Percentiles rank a stretch among this genome's conserved stretches.
Evolutionary conservation across 1,140 invertebrate genomes (phyloP).

Genomic region (Macrocentrus cingulum): DNA sequence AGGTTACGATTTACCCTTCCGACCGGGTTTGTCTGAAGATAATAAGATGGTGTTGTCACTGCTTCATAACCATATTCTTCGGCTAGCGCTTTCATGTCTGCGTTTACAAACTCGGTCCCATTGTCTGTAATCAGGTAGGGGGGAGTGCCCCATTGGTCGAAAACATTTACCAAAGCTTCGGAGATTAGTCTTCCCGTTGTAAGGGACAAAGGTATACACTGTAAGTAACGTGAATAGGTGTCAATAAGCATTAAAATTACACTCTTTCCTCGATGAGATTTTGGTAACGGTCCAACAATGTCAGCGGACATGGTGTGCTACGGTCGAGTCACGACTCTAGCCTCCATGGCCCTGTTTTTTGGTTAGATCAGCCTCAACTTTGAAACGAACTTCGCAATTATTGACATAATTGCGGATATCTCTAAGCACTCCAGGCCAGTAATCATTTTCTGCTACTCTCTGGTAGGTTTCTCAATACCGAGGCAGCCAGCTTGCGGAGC

Average conservation of each 20-base stretch:
- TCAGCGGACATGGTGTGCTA: constrained; percentile 13
- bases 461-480: constrained; percentile 18
- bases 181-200: constrained; percentile 1
- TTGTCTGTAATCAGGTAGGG: background rate
- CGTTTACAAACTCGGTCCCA: constrained; percentile 11
- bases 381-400: background rate
- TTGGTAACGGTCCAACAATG: constrained; percentile 10
- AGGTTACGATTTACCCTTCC: too few species aligned
- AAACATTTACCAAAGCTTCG: background rate
- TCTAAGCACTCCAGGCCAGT: constrained; percentile 30
- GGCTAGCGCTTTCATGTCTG: background rate
- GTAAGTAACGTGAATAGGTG: constrained; percentile 4
- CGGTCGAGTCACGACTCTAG: background rate
- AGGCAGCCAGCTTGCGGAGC: constrained; percentile 11
- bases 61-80: constrained; percentile 1
- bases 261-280: constrained; percentile 22
- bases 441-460: constrained; percentile 17
- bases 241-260: constrained; percentile 16
- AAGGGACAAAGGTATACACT: background rate
- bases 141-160: constrained; percentile 4
- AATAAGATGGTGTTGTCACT: constrained; percentile 2
- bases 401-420: constrained; percentile 14
- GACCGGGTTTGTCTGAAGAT: constrained; percentile 1
- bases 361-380: background rate
- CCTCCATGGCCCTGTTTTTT: too few species aligned